These are phyloP conservation scores for Trichogramma dendrolimi DNA, from an alignment of 2,888 invertebrate species.

Conservation along the genomic window DNA sequence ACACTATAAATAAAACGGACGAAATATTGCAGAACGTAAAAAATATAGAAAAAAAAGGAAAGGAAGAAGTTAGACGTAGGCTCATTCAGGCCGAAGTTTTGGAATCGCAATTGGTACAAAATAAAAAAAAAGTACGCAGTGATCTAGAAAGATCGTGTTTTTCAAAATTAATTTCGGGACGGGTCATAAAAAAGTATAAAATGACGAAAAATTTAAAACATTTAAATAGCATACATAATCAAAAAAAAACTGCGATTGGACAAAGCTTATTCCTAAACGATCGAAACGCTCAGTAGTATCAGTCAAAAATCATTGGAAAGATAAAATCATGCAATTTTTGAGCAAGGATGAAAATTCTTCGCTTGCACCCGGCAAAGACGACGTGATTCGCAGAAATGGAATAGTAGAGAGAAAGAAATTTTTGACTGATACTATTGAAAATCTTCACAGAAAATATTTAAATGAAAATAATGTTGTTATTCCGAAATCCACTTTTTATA, in stretches of 20 bases:
- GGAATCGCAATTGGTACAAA: slow-evolving; percentile 11
- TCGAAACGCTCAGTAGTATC: neutral
- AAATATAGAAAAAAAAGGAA: slow-evolving; percentile 13
- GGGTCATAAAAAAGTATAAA: slow-evolving; percentile 12
- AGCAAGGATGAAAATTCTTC: slow-evolving; percentile 26
- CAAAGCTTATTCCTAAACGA: slow-evolving; percentile 6
- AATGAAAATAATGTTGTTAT: slow-evolving; percentile 16
- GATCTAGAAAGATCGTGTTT: slow-evolving; percentile 19
- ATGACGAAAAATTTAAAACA: neutral
- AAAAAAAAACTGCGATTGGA: slow-evolving; percentile 7
- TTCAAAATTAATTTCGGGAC: slow-evolving; percentile 17
- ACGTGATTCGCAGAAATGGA: slow-evolving; percentile 19
- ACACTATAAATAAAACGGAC: too few species aligned
- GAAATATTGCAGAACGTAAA: slow-evolving; percentile 9
- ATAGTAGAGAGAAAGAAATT: slow-evolving; percentile 16
- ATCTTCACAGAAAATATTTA: slow-evolving; percentile 22
- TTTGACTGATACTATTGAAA: slow-evolving; percentile 18
- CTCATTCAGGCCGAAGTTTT: slow-evolving; percentile 18
- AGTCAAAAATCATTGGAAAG: neutral
- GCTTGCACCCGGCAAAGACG: slow-evolving; percentile 20
- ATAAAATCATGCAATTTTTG: slow-evolving; percentile 15
- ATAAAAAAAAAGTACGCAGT: slow-evolving; percentile 13
- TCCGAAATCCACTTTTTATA: slow-evolving; percentile 24
- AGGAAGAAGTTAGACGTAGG: slow-evolving; percentile 11
- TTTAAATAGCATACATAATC: neutral